Conservation (phyloP, 1,140 invertebrate species). For the Rhizoglyphus robini region DNA sequence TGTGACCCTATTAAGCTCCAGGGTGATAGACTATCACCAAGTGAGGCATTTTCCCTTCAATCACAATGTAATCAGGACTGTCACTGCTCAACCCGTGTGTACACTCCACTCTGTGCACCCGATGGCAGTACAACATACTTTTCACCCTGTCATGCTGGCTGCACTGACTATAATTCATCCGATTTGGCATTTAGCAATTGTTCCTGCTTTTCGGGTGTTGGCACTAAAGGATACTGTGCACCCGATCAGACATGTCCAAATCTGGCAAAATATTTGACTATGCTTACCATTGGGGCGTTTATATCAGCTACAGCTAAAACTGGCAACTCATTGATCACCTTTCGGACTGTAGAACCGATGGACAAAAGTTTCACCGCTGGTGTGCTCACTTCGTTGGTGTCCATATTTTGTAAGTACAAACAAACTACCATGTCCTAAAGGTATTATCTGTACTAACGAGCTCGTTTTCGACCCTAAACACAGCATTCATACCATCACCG, state of each 20-base stretch:
- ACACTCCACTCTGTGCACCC: slow-evolving; percentile 50
- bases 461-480: too few relatives aligned
- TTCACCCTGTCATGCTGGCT: slow-evolving; percentile 76
- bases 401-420: not conserved
- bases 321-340: slow-evolving; percentile 29
- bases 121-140: slow-evolving; percentile 61
- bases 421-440: too few relatives aligned
- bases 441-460: not conserved
- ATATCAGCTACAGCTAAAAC: slow-evolving; percentile 7
- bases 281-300: not conserved
- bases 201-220: not conserved
- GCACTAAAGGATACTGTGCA: slow-evolving; percentile 27
- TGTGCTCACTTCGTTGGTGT: not conserved
- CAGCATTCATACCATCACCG: too few relatives aligned
- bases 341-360: slow-evolving; percentile 25
- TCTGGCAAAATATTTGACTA: not conserved
- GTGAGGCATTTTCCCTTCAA: not conserved
- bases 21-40: slow-evolving; percentile 30
- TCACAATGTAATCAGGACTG: slow-evolving; percentile 33
- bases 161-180: slow-evolving; percentile 30
- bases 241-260: not conserved
- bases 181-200: not conserved
- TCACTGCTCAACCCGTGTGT: slow-evolving; percentile 26
- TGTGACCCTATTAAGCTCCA: slow-evolving; percentile 44
- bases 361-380: not conserved